phyloP scores from a whole-genome alignment of 2,888 invertebrate species.

The Trachelus troglodyta region DNA sequence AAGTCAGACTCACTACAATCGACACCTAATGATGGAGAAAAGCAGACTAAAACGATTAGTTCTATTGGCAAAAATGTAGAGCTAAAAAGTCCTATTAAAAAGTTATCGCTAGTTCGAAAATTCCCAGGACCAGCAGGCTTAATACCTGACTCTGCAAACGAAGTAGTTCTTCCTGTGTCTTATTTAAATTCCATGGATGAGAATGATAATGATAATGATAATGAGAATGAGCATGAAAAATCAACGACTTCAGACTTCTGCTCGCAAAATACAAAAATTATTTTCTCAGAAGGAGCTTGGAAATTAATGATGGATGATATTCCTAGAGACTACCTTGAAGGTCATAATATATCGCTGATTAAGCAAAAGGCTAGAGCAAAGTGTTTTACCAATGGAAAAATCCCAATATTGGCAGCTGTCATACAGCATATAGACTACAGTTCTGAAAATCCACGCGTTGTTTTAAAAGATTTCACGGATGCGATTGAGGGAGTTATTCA shows the following conservation, averaged over 20 bases:
- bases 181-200: constrained; percentile 30
- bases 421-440: constrained; percentile 57
- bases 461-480: constrained; percentile 61
- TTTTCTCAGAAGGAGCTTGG: constrained; percentile 58
- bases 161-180: constrained; percentile 17
- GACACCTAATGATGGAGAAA: not conserved
- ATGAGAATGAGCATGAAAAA: constrained; percentile 27
- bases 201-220: not conserved
- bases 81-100: constrained; percentile 14
- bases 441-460: constrained; percentile 58
- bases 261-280: constrained; percentile 54
- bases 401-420: constrained; percentile 58
- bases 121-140: constrained; percentile 69
- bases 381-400: constrained; percentile 44
- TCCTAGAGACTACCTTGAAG: constrained; percentile 46
- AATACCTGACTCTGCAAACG: constrained; percentile 53
- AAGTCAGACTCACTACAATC: not conserved
- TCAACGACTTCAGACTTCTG: constrained; percentile 36
- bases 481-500: constrained; percentile 66
- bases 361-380: constrained; percentile 46
- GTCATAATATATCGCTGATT: constrained; percentile 52
- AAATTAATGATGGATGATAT: constrained; percentile 54
- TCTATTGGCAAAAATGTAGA: not conserved
- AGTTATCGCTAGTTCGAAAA: constrained; percentile 54
- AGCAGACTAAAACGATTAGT: not conserved